Evolutionary conservation across 1,140 invertebrate species (phyloP).

Genomic region (Penaeus japonicus): DNA sequence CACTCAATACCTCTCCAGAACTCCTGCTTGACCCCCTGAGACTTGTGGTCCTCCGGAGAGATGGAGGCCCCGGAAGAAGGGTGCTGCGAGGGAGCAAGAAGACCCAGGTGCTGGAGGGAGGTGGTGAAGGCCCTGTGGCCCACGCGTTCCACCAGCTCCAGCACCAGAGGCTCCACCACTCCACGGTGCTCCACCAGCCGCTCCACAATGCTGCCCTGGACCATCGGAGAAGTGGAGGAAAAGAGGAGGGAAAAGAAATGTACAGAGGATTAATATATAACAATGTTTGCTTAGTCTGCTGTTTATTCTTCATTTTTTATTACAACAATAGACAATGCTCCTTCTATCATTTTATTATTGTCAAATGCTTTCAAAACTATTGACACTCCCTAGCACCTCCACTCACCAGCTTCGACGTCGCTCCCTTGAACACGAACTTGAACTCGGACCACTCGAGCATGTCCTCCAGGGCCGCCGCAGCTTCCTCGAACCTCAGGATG

Average conservation of each 20-base stretch:
- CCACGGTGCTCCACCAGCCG: conserved; percentile 38
- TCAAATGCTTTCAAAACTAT: background rate
- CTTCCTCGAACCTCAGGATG: conserved; percentile 71
- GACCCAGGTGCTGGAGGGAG: conserved; percentile 41
- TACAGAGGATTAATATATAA: background rate
- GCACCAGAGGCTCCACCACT: conserved; percentile 29
- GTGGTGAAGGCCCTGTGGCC: conserved; percentile 40
- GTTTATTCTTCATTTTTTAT: too few relatives aligned
- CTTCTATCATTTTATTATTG: too few relatives aligned
- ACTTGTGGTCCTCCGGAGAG: conserved; percentile 14
- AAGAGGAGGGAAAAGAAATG: background rate
- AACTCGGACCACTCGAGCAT: conserved; percentile 75
- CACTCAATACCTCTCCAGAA: too few relatives aligned
- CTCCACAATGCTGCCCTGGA: conserved; percentile 48
- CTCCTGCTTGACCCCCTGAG: conserved; percentile 3
- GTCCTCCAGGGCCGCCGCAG: conserved; percentile 71
- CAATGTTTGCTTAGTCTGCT: too few relatives aligned
- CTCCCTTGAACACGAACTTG: conserved; percentile 76
- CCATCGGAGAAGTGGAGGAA: background rate
- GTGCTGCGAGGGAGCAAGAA: conserved; percentile 32
- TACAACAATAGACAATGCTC: too few relatives aligned
- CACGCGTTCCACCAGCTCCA: conserved; percentile 45
- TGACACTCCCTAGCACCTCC: background rate
- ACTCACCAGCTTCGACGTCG: conserved; percentile 75
- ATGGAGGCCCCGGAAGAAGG: conserved; percentile 1